Evolutionary conservation across 2,888 invertebrate species (phyloP).

Genomic region (Scaptomyza caliginosa): DNA sequence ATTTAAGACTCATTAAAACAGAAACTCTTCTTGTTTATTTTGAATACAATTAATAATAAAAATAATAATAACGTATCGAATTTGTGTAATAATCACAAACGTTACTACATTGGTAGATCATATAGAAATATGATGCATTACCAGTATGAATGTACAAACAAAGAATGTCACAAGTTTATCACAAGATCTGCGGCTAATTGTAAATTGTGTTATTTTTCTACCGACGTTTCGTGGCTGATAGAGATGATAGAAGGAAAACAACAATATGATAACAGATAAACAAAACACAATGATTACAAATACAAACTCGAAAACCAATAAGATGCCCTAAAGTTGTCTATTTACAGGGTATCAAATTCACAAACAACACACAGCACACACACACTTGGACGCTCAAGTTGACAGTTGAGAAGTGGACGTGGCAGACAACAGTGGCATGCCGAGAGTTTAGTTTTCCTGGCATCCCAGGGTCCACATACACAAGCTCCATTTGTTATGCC

Average conservation of each 20-base stretch:
- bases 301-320: neutral
- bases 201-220: conserved; percentile 33
- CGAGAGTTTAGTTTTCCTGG: conserved; percentile 2
- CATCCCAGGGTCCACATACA: conserved; percentile 15
- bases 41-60: conserved; percentile 23
- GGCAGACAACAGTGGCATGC: conserved; percentile 9
- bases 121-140: conserved; percentile 2
- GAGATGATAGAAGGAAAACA: conserved; percentile 10
- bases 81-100: conserved; percentile 17
- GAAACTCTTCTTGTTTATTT: conserved; percentile 7
- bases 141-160: neutral
- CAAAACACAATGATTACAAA: conserved; percentile 11
- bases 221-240: conserved; percentile 29
- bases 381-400: conserved; percentile 12
- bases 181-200: conserved; percentile 19
- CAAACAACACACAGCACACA: neutral
- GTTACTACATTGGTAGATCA: conserved; percentile 7
- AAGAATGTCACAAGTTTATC: conserved; percentile 15
- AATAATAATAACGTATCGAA: neutral
- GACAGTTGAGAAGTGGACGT: conserved; percentile 41
- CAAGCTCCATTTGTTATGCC: conserved; percentile 63
- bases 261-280: neutral
- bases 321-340: conserved; percentile 5
- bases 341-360: conserved; percentile 21
- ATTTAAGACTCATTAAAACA: neutral